A percentile compares a stretch with the other conserved stretches of the same genome.
Conservation (phyloP, 2,797 vertebrate species). For the Falco cherrug region DNA sequence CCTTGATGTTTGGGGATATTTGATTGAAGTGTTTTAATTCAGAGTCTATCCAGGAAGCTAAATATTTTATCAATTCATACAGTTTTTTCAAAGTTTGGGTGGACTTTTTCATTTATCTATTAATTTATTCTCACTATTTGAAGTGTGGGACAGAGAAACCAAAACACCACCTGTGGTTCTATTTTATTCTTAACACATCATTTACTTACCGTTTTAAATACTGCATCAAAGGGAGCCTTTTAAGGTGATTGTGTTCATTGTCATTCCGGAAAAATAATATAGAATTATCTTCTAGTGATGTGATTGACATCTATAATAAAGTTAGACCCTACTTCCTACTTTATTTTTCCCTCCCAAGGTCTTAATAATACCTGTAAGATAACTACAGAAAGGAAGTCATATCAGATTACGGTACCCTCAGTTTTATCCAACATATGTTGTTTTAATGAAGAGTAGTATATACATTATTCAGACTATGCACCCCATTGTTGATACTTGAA, state of each 20-base stretch:
- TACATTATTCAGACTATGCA: not conserved
- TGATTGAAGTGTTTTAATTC: constrained; percentile 3
- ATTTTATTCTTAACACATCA: constrained; percentile 57
- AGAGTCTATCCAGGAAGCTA: constrained; percentile 32
- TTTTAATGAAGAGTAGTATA: constrained; percentile 49
- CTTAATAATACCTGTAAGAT: constrained; percentile 39
- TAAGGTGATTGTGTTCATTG: constrained; percentile 62
- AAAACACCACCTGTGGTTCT: constrained; percentile 64
- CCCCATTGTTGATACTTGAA: not conserved
- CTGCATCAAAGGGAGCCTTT: constrained; percentile 47
- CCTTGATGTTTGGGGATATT: not conserved
- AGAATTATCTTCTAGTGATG: constrained; percentile 57
- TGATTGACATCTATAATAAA: constrained; percentile 64
- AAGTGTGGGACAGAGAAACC: constrained; percentile 21
- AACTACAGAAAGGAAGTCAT: not conserved
- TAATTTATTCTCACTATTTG: constrained; percentile 45
- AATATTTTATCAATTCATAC: constrained; percentile 51
- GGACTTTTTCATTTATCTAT: constrained; percentile 3
- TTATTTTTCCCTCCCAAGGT: constrained; percentile 20
- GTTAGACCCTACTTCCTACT: constrained; percentile 12
- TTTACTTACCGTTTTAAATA: constrained; percentile 61
- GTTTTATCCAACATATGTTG: constrained; percentile 21
- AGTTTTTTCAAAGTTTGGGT: constrained; percentile 25
- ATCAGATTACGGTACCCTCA: constrained; percentile 22
- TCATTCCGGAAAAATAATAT: constrained; percentile 71